Base-by-base conservation (phyloP, 2,113 vertebrate genomes). In the Shinisaurus crocodilurus region DNA sequence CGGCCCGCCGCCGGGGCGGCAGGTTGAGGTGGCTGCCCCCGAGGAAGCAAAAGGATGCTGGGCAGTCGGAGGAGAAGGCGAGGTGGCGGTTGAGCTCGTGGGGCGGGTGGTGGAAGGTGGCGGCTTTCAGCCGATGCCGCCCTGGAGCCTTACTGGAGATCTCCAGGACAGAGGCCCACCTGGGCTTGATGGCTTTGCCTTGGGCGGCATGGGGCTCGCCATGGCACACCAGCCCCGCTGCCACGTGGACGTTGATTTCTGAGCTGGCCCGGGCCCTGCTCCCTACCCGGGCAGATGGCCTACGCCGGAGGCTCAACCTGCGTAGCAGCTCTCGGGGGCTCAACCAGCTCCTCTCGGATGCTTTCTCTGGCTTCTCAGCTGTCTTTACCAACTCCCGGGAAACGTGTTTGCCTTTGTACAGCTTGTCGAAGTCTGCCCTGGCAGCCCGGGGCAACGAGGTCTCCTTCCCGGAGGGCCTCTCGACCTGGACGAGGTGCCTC, bases 151-250 rank as follows among this genome's bases (percentile, higher is more conserved):
- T 82, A 43, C 57, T 86, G 27, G 89, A 89, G 32, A 98, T 97
- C 45, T 98, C 98, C 74, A 98, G 95, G 1, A 97, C 98, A 13
- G 98, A 98, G 0, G 97, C 95, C 98, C 98, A 98, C 86, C 97
- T 97, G 48, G 95, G 92, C 48, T 75, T 93, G 93, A 84, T 94
- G 69, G 85, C 94, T 95, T 72, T 89, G 90, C 60, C 69, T 9
- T 40, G 57, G 67, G 77, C 37, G 1, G 13, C 5, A 7, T 79
- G 90, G 9, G 40, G 40, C 32, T 77, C 82, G 92, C 77, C 80
- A 93, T 63, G 67, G 23, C 77, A 77, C 81, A 6, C 96, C 87
- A 88, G 97, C 95, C 74, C 97, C 87, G 54, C 67, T 0, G 67
- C 79, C 1, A 95, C 93, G 1, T 50, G 94, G 29, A 97, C 96